These are phyloP conservation scores for Drosophila pectinifera DNA, from an alignment of 1,140 invertebrate genomes.

Conservation along the genomic window DNA sequence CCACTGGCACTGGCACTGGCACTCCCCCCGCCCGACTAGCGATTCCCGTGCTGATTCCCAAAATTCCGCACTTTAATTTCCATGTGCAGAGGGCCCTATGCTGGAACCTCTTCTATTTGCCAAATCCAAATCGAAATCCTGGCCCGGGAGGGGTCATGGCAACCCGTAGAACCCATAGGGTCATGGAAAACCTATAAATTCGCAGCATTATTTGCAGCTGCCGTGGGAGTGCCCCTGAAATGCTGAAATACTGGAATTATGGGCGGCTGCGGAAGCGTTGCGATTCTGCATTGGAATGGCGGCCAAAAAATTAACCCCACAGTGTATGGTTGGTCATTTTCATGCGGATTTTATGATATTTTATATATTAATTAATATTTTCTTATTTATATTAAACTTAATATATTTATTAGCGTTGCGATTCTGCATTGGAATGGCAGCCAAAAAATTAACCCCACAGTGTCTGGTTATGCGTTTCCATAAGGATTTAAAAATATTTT, in stretches of 20 bases:
- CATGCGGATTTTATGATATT: too few species aligned
- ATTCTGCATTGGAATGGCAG: too few species aligned
- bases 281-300: conserved; percentile 14
- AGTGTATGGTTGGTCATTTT: too few species aligned
- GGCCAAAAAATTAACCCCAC: conserved; percentile 15
- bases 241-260: conserved; percentile 10
- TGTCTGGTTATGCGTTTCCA: too few species aligned
- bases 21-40: neutral
- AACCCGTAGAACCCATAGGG: conserved; percentile 39
- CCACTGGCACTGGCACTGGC: too few species aligned
- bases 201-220: conserved; percentile 43
- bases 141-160: conserved; percentile 7
- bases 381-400: too few species aligned
- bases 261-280: neutral
- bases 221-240: conserved; percentile 12
- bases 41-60: conserved; percentile 11
- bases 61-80: conserved; percentile 51
- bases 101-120: neutral
- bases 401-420: too few species aligned
- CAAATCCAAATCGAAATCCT: conserved; percentile 18
- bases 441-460: too few species aligned
- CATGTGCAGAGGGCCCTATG: conserved; percentile 13
- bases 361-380: too few species aligned
- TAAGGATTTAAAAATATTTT: too few species aligned
- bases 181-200: conserved; percentile 56